phyloP scores from a whole-genome alignment of 2,797 vertebrate genomes.

The Crocidura indochinensis region DNA sequence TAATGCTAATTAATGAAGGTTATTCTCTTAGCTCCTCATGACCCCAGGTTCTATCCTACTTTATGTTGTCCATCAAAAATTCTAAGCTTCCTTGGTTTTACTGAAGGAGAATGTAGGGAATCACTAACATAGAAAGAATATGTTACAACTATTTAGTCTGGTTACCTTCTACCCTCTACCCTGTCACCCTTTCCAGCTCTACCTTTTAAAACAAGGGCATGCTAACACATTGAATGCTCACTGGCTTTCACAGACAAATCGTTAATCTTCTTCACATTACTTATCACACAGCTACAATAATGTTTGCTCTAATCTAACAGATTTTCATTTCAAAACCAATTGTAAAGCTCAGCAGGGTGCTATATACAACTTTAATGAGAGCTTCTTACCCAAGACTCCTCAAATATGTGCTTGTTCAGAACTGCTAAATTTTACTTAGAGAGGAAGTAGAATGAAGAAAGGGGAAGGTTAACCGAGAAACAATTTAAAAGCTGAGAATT shows the following conservation, averaged over 20 bases:
- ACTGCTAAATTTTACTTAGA: conserved; percentile 73
- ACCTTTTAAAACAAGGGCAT: conserved; percentile 67
- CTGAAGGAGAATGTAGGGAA: neutral
- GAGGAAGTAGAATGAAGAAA: conserved; percentile 75
- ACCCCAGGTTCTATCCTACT: neutral
- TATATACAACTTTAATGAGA: conserved; percentile 85
- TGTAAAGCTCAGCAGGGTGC: conserved; percentile 87
- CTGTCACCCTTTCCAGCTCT: conserved; percentile 20
- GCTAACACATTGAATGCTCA: conserved; percentile 59
- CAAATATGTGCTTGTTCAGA: conserved; percentile 75
- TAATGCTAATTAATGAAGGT: neutral
- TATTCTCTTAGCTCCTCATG: neutral
- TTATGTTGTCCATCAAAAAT: conserved; percentile 30
- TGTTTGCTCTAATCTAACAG: conserved; percentile 85
- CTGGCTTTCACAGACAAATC: conserved; percentile 79
- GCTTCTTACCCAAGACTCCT: conserved; percentile 72
- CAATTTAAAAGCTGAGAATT: conserved; percentile 79
- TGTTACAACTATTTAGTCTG: too few species aligned
- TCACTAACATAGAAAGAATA: neutral
- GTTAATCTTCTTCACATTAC: conserved; percentile 79
- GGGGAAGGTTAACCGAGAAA: conserved; percentile 76
- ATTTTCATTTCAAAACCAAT: conserved; percentile 88
- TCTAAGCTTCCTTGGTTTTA: conserved; percentile 35
- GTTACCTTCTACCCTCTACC: neutral
- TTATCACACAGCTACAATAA: conserved; percentile 82